Percentiles rank a stretch among this genome's conserved stretches.
phyloP scores from a whole-genome alignment of 2,113 vertebrate species.

The Syngnathoides biaculeatus region DNA sequence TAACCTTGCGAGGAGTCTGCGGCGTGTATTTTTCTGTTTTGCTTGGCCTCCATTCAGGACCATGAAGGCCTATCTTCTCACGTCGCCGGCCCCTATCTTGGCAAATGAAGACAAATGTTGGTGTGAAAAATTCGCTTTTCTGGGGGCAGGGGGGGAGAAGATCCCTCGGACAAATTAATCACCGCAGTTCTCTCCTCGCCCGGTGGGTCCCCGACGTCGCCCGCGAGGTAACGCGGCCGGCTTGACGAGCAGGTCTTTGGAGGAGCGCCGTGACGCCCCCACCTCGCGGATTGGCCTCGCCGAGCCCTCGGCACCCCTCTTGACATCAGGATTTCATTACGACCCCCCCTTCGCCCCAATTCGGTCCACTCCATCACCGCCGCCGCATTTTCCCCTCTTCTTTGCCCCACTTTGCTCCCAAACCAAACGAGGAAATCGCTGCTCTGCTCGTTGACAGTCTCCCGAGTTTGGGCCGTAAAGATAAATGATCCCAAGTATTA shows the following conservation, averaged over 20 bases:
- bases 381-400: neutral
- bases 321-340: constrained; percentile 85
- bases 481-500: constrained; percentile 81
- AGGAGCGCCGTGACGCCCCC: constrained; percentile 41
- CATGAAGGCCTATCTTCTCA: constrained; percentile 47
- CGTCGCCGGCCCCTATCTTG: constrained; percentile 58
- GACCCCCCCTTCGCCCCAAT: constrained; percentile 30
- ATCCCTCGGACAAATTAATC: constrained; percentile 68
- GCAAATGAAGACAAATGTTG: constrained; percentile 75
- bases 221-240: constrained; percentile 47
- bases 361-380: constrained; percentile 51
- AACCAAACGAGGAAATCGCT: constrained; percentile 82
- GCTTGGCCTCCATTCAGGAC: constrained; percentile 14
- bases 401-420: constrained; percentile 67
- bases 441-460: constrained; percentile 83
- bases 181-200: constrained; percentile 71
- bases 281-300: constrained; percentile 40
- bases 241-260: constrained; percentile 25
- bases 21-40: neutral
- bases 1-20: neutral
- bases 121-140: constrained; percentile 49
- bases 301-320: constrained; percentile 30
- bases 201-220: constrained; percentile 49
- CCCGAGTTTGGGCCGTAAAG: constrained; percentile 70
- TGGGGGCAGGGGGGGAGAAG: no score